Evolutionary conservation across 2,888 invertebrate species (phyloP), one percentile per base, ranked within the genome.

Genomic region (Dolomedes plantarius): DNA sequence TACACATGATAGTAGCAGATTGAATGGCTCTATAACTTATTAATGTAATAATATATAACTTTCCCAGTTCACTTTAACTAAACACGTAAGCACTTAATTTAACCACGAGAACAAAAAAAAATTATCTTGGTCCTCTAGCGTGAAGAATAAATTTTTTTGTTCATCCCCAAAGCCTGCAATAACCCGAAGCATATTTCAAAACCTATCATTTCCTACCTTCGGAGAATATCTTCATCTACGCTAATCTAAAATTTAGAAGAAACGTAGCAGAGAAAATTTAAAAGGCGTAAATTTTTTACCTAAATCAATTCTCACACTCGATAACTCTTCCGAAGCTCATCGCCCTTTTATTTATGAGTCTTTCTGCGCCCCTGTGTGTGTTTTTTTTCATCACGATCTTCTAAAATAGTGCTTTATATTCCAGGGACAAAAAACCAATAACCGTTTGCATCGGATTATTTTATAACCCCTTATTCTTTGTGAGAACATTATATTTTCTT

Each of bases 341-440:
- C 72, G 46, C 27, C 50, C 36, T 56, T 68, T 46, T 46, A 46
- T 46, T 46, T 46, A 46, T 46, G 75, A 68, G 74, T 31, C 67
- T 32, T 64, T 23, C 31, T n/a, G n/a, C n/a, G n/a, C 64, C 76
- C 69, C 76, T 75, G 75, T 76, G 72, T 72, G 50, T 32, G 6
- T 69, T 71, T 64, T 75, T 82, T 67, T 39, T 68, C 69, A 75
- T 75, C 75, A 69, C 64, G 69, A 39, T 75, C 75, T 71, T 68
- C 75, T 71, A 75, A 82, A 82, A 75, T 75, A 77, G 71, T 69
- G 72, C 76, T 83, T 72, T 76, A 76, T 83, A 83, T 83, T 76
- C 83, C 9, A 50, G 41, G 36, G 65, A 83, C 83, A 83, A 83
- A 83, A 76, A 83, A 65, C 83, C 83, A 83, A 83, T 83, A 83